Base-by-base conservation (phyloP, 2,113 vertebrate genomes). In the Macaca nemestrina region DNA sequence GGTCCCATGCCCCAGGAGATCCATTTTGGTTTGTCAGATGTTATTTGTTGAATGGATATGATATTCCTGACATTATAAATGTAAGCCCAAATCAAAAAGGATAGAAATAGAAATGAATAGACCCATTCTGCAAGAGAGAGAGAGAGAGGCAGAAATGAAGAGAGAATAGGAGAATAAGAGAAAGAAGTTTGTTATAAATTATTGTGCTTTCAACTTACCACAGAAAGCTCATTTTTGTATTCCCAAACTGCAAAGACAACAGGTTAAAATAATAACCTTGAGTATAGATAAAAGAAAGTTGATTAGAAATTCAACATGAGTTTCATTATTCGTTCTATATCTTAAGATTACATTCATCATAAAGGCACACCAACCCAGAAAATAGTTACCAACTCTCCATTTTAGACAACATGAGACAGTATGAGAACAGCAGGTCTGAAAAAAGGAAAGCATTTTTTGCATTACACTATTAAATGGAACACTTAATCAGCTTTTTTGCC, bases 401-500 rank as follows among this genome's bases (percentile, higher is more conserved):
- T 98, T 84, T 73, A 35, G 64, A 94, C 76, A 97, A 88, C 93
- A 94, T n/a, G 52, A 92, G 52, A 88, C 76, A 45, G 68, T 80
- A 78, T 79, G 92, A 52, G 14, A 98, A 70, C 7, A 96, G 52
- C 40, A 59, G 1, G 18, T 86, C 92, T 97, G 45, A 97, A 84
- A 78, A 97, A 93, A 97, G 97, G 80, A 96, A 96, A 97, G 18
- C 5, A 80, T 98, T 98, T 84, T 97, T 98, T 97, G 80, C 86
- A 92, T 98, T 95, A 48, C 75, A 40, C 72, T 98, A 96, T 97
- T 98, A 98, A 98, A 98, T 97, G 94, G 95, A 98, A 98, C 97
- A 97, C 96, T 98, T 98, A 98, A 98, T 98, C 97, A 98, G 81
- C 64, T 96, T 79, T 86, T 96, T 96, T 98, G 90, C 94, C 97